phyloP scores from a whole-genome alignment of 2,888 invertebrate genomes.

The Drosophila antonietae region DNA sequence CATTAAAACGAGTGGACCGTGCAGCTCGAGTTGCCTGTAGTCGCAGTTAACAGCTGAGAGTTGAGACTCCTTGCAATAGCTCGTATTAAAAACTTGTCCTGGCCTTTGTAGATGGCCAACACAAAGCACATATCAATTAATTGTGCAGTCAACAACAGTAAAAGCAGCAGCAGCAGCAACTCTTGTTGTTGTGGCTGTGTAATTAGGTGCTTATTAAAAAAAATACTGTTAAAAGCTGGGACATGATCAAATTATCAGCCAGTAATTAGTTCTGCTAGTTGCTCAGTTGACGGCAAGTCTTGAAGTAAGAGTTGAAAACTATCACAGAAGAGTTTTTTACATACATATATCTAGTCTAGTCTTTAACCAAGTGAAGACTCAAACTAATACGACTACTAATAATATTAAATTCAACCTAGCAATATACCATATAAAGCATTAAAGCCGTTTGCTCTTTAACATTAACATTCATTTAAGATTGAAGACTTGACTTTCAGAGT shows the following conservation, averaged over 20 bases:
- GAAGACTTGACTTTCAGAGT: too few species aligned
- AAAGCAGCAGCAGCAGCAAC: conserved; percentile 9
- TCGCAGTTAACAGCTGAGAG: conserved; percentile 2
- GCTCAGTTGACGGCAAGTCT: conserved; percentile 1
- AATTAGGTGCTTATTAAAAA: conserved; percentile 71
- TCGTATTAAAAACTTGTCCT: conserved; percentile 7
- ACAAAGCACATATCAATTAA: conserved; percentile 40
- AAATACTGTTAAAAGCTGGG: conserved; percentile 42
- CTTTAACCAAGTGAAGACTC: too few species aligned
- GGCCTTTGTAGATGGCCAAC: conserved; percentile 15
- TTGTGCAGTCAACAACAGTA: conserved; percentile 8
- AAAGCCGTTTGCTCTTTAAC: too few species aligned
- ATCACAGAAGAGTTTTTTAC: too few species aligned
- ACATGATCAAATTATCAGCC: conserved; percentile 26
- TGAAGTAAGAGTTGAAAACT: not conserved
- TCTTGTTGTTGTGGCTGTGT: conserved; percentile 12
- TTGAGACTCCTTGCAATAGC: conserved; percentile 3
- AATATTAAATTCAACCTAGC: too few species aligned
- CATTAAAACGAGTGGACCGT: conserved; percentile 33
- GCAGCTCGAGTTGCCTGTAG: conserved; percentile 31
- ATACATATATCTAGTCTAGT: too few species aligned
- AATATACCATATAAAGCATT: too few species aligned
- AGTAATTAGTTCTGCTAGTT: conserved; percentile 33
- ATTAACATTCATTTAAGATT: too few species aligned
- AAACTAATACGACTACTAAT: too few species aligned